Evolutionary conservation across 37 sponge, comb jelly and placozoan species (phyloP).

Genomic region (Aphrocallistes beatrix): DNA sequence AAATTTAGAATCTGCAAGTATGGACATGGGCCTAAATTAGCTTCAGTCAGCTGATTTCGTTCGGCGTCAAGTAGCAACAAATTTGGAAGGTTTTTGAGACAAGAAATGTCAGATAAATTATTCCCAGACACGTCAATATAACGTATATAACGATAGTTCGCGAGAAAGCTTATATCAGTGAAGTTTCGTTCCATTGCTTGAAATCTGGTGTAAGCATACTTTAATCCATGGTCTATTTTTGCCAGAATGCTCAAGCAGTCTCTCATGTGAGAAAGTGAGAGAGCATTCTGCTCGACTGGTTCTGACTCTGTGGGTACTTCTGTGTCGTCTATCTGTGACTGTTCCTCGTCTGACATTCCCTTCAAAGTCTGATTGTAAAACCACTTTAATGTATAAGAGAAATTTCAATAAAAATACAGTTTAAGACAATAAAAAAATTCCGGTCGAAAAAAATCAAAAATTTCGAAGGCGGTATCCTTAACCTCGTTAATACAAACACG

Average conservation of each 20-base stretch:
- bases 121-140: conserved; percentile 75
- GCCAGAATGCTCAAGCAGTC: background rate
- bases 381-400: too few relatives aligned
- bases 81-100: conserved; percentile 48
- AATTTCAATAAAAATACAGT: too few relatives aligned
- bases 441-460: too few relatives aligned
- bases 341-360: background rate
- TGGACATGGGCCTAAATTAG: conserved; percentile 48
- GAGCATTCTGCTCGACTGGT: background rate
- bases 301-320: too few relatives aligned
- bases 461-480: too few relatives aligned
- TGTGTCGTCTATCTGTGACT: background rate
- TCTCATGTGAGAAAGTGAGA: background rate
- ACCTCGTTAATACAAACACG: too few relatives aligned
- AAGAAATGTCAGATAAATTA: conserved; percentile 50
- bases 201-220: background rate
- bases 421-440: too few relatives aligned
- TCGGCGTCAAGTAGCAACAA: conserved; percentile 78
- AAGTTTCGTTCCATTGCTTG: background rate
- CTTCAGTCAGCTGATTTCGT: conserved; percentile 52
- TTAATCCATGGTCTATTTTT: background rate
- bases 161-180: background rate
- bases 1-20: conserved; percentile 75
- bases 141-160: background rate
- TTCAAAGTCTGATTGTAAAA: too few relatives aligned